Conservation (phyloP, 2,888 invertebrate genomes). For the Spilarctia lutea region DNA sequence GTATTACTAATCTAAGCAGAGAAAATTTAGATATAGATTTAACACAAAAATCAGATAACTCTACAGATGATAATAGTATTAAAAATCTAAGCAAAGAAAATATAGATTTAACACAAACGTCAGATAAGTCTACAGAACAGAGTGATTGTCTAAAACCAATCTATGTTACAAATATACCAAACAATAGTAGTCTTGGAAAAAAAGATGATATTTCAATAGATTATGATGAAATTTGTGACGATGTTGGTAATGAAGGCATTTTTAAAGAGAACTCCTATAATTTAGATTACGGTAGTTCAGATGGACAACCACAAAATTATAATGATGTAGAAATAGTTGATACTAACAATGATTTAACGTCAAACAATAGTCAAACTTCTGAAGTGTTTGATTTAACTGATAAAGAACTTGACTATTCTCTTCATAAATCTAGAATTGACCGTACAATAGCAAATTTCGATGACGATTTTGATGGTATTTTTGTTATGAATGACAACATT, state of each 20-base stretch:
- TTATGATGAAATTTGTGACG: conserved; percentile 71
- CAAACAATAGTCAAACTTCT: conserved; percentile 60
- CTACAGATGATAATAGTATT: conserved; percentile 51
- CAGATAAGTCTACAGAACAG: conserved; percentile 49
- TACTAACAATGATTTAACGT: conserved; percentile 28
- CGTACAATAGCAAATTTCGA: conserved; percentile 52
- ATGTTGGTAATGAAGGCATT: conserved; percentile 21
- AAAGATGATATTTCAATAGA: conserved; percentile 71
- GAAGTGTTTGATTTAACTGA: conserved; percentile 82
- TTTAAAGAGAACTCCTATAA: neutral
- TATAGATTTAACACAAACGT: conserved; percentile 64
- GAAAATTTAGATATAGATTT: conserved; percentile 62
- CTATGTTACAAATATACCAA: conserved; percentile 17
- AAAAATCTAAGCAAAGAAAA: conserved; percentile 28
- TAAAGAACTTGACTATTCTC: conserved; percentile 89
- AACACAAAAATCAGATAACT: conserved; percentile 63
- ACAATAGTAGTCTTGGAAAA: conserved; percentile 61
- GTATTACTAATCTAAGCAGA: conserved; percentile 40
- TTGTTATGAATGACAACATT: conserved; percentile 57
- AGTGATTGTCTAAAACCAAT: conserved; percentile 18
- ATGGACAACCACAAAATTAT: neutral
- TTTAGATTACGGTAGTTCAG: conserved; percentile 10
- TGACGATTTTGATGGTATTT: conserved; percentile 63
- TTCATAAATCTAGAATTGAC: conserved; percentile 68
- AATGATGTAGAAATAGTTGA: conserved; percentile 19